Base-by-base conservation (phyloP, 2,888 invertebrate genomes). In the Nycteola revayana region DNA sequence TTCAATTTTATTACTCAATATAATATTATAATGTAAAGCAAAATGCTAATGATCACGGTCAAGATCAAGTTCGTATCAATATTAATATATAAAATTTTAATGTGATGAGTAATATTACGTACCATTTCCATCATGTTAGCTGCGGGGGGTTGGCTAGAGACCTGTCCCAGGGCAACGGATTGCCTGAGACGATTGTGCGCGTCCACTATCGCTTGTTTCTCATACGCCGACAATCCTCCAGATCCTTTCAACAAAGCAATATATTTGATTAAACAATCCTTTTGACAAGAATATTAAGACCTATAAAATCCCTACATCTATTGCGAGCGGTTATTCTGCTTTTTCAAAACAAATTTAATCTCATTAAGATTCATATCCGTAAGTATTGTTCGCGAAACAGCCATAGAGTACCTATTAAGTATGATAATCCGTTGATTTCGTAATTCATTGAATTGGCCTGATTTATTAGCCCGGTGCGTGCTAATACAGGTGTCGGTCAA, bases 81-180 rank as follows among this genome's bases (percentile, higher is more conserved):
- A 39, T 58, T 46, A 17, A 39, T 34, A 11, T 28, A 22, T 7
- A 10, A 23, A 9, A 21, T 32, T 32, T 5, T 18, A 9, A 9
- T 14, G 18, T 10, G 18, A 22, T 10, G 8, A 23, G 36, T 30
- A 25, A 9, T 27, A n/a, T 34, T 11, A 53, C 90, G 77, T 81
- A 94, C 94, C 91, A 96, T 93, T 90, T 96, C 95, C 86, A 93
- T 92, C 95, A 96, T 95, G 80, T 96, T 95, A 57, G 94, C 93
- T 11, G 95, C 94, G 32, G 94, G 93, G 9, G 95, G 94, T 64
- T 96, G 96, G 48, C 90, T 90, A 51, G 91, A 90, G 60, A 95
- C 92, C 67, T 92, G 93, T 28, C 96, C 96, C 55, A 94, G 89
- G 41, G 96, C 95, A 48, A 96, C 93, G 25, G 91, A 90, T 76